Evolutionary conservation across 2,113 vertebrate genomes (phyloP).

Genomic region (Recurvirostra avosetta): DNA sequence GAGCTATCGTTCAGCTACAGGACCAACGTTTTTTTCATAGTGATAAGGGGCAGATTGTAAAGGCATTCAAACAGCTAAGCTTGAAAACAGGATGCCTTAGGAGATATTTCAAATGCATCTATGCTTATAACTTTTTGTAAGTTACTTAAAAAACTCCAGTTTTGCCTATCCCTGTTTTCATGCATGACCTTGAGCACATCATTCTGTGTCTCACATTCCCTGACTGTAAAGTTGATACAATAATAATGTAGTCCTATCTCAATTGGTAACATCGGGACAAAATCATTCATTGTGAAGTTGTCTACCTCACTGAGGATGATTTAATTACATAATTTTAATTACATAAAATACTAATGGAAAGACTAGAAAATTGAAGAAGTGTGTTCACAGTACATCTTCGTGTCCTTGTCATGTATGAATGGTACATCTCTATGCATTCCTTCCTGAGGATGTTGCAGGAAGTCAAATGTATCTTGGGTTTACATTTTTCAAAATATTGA

Average conservation of each 20-base stretch:
- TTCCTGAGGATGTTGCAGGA: not conserved
- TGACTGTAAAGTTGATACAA: not conserved
- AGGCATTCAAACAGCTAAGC: not conserved
- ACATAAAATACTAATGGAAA: not conserved
- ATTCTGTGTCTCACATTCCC: fast-evolving
- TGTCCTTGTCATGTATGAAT: not conserved
- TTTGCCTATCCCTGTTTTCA: not conserved
- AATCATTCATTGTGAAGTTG: not conserved
- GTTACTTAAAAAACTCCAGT: not conserved
- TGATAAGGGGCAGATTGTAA: not conserved
- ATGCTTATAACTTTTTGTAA: not conserved
- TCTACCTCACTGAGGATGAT: not conserved
- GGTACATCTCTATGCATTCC: not conserved
- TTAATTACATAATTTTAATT: not conserved
- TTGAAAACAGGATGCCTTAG: not conserved
- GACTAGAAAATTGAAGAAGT: not conserved
- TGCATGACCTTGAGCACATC: not conserved
- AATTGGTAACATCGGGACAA: fast-evolving
- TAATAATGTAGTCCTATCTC: not conserved
- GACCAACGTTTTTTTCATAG: not conserved
- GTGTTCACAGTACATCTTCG: not conserved
- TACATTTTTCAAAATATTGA: not conserved
- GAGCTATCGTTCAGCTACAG: not conserved
- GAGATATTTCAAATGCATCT: not conserved
- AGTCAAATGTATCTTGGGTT: not conserved